Base-by-base conservation (phyloP, 1,140 invertebrate species). In the Drosophila nebulosa region DNA sequence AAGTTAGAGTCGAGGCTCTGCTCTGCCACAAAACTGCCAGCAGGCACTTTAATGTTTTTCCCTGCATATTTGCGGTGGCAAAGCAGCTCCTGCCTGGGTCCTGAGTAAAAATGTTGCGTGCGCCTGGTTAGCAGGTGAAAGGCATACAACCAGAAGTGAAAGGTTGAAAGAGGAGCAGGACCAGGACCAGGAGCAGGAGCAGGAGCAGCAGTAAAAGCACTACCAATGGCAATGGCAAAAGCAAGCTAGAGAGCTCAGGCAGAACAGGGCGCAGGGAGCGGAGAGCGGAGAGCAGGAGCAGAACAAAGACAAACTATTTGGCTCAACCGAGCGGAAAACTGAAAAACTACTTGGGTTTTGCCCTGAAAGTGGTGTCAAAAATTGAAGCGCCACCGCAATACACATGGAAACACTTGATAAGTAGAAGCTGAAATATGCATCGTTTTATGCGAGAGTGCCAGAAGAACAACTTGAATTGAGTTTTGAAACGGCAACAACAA, bases 21-120 rank as follows among this genome's bases (percentile, higher is more conserved):
- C 35, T 59, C 27, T 52, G 12, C 60, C 62, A 50, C 70, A 74
- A 69, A 77, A 75, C 70, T 76, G 62, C 76, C 72, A 27, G 12
- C 16, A 79, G 77, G 77, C 80, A 77, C 77, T 84, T 84, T 85
- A 84, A 86, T 80, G 77, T 56, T 59, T 52, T 64, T 62, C 62
- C 78, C 56, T 79, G 80, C 79, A 84, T 84, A 84, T 76, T 84
- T 84, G 79, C 60, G 79, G 79, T 84, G 79, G 72, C 80, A 84
- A 66, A 79, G 69, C 72, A 67, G 66, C 70, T 74, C 74, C 60
- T 46, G 39, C 71, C 52, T 63, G 76, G 59, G 75, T 75, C 79
- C 67, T 67, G 71, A 65, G 77, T 46, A 46, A 46, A 46, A 46
- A 46, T 46, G 39, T 46, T 46, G 39, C 39, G 39, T 46, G 39